Evolutionary conservation across 64 coral and sea anemone genomes (phyloP).

Genomic region (Pocillopora verrucosa): DNA sequence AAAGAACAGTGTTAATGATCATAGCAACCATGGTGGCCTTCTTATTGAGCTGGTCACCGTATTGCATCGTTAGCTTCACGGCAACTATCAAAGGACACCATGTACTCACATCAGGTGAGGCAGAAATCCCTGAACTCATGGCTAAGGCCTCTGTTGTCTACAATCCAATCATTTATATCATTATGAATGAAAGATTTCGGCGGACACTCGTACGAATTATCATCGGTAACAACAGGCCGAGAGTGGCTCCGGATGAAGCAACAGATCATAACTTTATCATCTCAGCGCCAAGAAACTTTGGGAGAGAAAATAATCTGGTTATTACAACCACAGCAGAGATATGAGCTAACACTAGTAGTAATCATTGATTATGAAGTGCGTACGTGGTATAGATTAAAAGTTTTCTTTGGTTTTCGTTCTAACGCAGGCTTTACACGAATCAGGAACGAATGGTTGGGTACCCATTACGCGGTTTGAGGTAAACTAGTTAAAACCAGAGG

Average conservation of each 20-base stretch:
- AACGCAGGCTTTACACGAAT: too few species aligned
- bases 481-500: too few species aligned
- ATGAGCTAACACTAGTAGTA: too few species aligned
- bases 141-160: slow-evolving; percentile 57
- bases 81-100: slow-evolving; percentile 18
- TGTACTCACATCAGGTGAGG: neutral
- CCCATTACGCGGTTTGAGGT: too few species aligned
- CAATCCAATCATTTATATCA: slow-evolving; percentile 49
- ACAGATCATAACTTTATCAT: neutral
- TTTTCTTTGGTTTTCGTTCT: too few species aligned
- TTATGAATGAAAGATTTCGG: slow-evolving; percentile 31
- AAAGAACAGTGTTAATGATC: neutral
- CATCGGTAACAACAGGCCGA: neutral
- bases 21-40: neutral
- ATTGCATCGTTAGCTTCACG: slow-evolving; percentile 28
- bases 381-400: too few species aligned
- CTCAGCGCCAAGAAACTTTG: neutral
- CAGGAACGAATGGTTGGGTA: too few species aligned
- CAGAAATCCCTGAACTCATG: slow-evolving; percentile 39
- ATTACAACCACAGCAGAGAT: too few species aligned
- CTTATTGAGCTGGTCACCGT: slow-evolving; percentile 49
- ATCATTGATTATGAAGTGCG: too few species aligned
- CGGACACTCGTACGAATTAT: neutral
- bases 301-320: neutral
- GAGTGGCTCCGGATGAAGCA: neutral